Base-by-base conservation (phyloP, 2,888 invertebrate species). In the Dryobota labecula region DNA sequence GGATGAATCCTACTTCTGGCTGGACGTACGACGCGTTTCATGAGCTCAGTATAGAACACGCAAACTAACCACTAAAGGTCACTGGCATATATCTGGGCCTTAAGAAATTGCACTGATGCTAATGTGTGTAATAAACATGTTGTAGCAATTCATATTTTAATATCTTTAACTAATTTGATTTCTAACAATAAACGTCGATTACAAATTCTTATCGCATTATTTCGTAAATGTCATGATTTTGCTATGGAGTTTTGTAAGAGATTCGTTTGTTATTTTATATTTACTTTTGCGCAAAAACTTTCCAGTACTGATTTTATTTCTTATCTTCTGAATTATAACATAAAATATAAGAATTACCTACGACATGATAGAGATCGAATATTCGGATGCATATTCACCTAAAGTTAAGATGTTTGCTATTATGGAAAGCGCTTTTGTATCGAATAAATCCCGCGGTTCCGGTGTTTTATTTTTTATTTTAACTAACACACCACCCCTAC, bases 151-250 rank as follows among this genome's bases (percentile, higher is more conserved):
- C 13, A 27, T n/a, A 53, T 45, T 41, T 65, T 65, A 66, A 54
- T 49, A 54, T 57, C 64, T 77, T 51, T 65, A 67, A 49, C 82
- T 41, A 81, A 79, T 79, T 70, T 4, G 77, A 62, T 71, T 81
- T 53, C 51, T 20, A 30, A 27, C 13, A 70, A 57, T 45, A 41
- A 41, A 56, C 67, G 43, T 45, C 56, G 63, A 78, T 80, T 68
- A 70, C 69, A 66, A 38, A 66, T 73, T 68, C 43, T 62, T 68
- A 80, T 70, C 56, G 78, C 63, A 66, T 77, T 69, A 54, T 64
- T 74, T 70, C 67, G 36, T 64, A 63, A 70, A 76, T 72, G 64
- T 78, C 73, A 78, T 57, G 45, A 62, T 68, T 76, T 70, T 62
- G 61, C n/a, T 70, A 71, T 62, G 71, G 33, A 2, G 18, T 76